Evolutionary conservation across 2,113 vertebrate genomes (phyloP), one percentile per base, ranked within the genome.

Genomic region (Gadus chalcogrammus): DNA sequence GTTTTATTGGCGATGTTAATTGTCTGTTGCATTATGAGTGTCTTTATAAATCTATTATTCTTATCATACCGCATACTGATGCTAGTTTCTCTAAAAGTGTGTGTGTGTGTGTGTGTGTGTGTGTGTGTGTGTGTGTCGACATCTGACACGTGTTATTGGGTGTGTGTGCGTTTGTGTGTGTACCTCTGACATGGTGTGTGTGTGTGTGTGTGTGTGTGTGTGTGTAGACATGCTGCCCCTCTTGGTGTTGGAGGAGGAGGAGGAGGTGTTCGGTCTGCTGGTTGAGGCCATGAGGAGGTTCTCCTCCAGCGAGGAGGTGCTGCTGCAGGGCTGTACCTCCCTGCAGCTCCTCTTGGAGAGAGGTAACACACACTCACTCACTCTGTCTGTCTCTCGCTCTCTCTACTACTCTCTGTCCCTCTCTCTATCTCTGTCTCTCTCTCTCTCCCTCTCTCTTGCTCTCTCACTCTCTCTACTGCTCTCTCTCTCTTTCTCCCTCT

Each of bases 241-340:
- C 81, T 82, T 94, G 86, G 85, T 98, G 76, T 79, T 97, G 89
- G 94, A 97, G 71, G 94, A 96, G 68, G 94, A 98, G 5, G 89
- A 91, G 16, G 97, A 99, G 75, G 89, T 95, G 67, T 97, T 99
- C 80, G 76, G 91, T 28, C 78, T 98, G 84, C 82, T 97, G 71
- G 92, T 98, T 72, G 88, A 92, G 74, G 92, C 93, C 11, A 97
- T 99, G 97, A 88, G 91, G 66, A 81, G n/a, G 20, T 98, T 96
- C 83, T 74, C 91, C 59, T 74, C 85, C 68, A 92, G 82, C 65
- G 94, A 95, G 60, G 95, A 97, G 70, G 83, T 98, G 60, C 96
- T 97, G 78, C 88, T 94, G 27, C 90, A 97, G 68, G 94, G 95
- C 80, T 97, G 95, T 84, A 86, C 79, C 82, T 91, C 86, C 52